Percentiles rank a stretch among this genome's conserved stretches.
phyloP scores from a whole-genome alignment of 2,888 invertebrate genomes.

The Drosophila kambysellisi region DNA sequence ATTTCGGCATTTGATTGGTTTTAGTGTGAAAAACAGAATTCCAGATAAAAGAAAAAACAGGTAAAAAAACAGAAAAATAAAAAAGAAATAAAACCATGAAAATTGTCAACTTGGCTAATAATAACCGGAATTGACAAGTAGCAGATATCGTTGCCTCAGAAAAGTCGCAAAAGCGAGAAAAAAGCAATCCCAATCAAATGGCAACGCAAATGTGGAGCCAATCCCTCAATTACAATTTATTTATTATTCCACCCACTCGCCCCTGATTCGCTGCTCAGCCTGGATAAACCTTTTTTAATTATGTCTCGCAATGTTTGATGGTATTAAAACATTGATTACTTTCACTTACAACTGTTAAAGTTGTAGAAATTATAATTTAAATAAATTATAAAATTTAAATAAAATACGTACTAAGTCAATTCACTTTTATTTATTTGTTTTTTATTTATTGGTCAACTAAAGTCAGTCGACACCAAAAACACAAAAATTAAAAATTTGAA shows the following conservation, averaged over 20 bases:
- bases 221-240: not conserved
- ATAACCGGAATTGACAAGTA: constrained; percentile 41
- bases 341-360: not conserved
- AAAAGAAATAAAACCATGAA: not conserved
- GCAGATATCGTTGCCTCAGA: constrained; percentile 25
- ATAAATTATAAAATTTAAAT: not conserved
- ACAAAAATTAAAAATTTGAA: no score
- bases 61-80: not conserved
- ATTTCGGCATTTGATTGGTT: constrained; percentile 73
- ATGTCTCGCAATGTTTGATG: not conserved
- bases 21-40: constrained; percentile 53
- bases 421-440: no score
- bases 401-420: not conserved
- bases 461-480: no score
- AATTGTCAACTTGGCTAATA: constrained; percentile 35
- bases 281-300: constrained; percentile 6
- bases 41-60: constrained; percentile 30
- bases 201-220: constrained; percentile 23
- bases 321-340: not conserved
- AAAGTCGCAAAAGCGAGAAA: not conserved
- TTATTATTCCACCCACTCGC: not conserved
- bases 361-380: not conserved
- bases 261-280: not conserved
- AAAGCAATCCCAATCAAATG: constrained; percentile 13
- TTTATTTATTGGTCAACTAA: no score